Evolutionary conservation across 2,888 invertebrate species (phyloP).

Genomic region (Amphipoea oculea): DNA sequence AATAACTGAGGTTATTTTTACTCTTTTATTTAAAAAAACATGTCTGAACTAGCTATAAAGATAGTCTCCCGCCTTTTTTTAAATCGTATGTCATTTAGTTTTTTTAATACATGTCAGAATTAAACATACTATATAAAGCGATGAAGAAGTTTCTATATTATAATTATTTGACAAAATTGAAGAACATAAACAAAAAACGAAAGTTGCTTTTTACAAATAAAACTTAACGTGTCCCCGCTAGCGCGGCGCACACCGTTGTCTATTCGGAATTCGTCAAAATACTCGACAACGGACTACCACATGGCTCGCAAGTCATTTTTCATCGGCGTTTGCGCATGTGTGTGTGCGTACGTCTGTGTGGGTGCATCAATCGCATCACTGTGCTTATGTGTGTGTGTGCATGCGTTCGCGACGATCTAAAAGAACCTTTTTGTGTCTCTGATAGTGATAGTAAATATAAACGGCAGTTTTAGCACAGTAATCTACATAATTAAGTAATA

Average conservation of each 20-base stretch:
- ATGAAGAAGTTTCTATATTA: neutral
- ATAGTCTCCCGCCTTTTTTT: neutral
- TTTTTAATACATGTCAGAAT: no score
- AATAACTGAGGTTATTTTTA: neutral
- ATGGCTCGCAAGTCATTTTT: slow-evolving; percentile 86
- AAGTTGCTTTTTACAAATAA: neutral
- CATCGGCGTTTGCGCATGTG: slow-evolving; percentile 70
- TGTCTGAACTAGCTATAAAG: neutral
- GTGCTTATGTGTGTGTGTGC: slow-evolving; percentile 24
- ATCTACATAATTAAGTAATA: slow-evolving; percentile 40
- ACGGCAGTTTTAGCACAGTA: slow-evolving; percentile 45
- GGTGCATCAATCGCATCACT: slow-evolving; percentile 7
- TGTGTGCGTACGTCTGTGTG: slow-evolving; percentile 63
- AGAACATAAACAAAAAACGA: neutral
- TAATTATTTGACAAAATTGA: neutral
- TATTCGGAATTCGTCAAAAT: slow-evolving; percentile 90
- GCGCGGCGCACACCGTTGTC: slow-evolving; percentile 72
- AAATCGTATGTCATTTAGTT: neutral
- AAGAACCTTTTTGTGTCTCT: slow-evolving; percentile 55
- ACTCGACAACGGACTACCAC: slow-evolving; percentile 85
- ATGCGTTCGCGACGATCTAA: slow-evolving; percentile 60
- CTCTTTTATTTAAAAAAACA: neutral
- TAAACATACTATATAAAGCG: neutral
- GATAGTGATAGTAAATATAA: slow-evolving; percentile 56
- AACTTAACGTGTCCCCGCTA: slow-evolving; percentile 46